Evolutionary conservation across 2,888 invertebrate genomes (phyloP), one percentile per base, ranked within the genome.

Genomic region (Xestobium rufovillosum): DNA sequence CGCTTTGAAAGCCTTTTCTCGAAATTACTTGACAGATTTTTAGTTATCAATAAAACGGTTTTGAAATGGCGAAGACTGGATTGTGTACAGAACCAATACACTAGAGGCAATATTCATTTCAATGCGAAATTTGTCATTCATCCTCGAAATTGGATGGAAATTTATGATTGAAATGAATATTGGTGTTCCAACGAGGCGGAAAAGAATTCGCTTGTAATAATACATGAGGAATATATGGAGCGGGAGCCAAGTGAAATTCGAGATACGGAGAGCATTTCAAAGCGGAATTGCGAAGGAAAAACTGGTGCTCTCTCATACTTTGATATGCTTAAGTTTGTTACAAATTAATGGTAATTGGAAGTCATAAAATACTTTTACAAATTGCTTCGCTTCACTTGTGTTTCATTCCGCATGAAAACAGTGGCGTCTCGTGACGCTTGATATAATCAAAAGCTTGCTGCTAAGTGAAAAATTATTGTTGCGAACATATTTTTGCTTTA

Each of bases 141-240:
- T 62, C 61, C 61, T 65, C 64, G 61, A 61, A 60, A 59, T 58
- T 62, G 64, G 62, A 65, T 63, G 65, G 59, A 60, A 65, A 65
- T 65, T 65, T 63, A 58, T 55, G 56, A 63, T 62, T 57, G 61
- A 61, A 63, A 63, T 61, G 64, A 63, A 61, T 61, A 63, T 61
- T 59, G 61, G 23, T 19, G 23, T 19, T 48, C 47, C 52, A 44
- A 41, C 53, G 53, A 50, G 51, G 52, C 54, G 51, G 57, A 59
- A 60, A 60, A 59, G 58, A 60, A 59, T 61, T 59, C 57, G 58
- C 48, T 47, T 54, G 55, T 59, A 57, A 56, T 58, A 57, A 57
- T 57, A 57, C 52, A 55, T 55, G 53, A 53, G 55, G 54, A 53
- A 51, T 39, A 49, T 49, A 50, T 45, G 37, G 38, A 42, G 36